Percentiles rank a stretch among this genome's conserved stretches.
Evolutionary conservation across 92 coral and sea anemone genomes (phyloP).

Genomic region (Parazoanthus atlanticus): DNA sequence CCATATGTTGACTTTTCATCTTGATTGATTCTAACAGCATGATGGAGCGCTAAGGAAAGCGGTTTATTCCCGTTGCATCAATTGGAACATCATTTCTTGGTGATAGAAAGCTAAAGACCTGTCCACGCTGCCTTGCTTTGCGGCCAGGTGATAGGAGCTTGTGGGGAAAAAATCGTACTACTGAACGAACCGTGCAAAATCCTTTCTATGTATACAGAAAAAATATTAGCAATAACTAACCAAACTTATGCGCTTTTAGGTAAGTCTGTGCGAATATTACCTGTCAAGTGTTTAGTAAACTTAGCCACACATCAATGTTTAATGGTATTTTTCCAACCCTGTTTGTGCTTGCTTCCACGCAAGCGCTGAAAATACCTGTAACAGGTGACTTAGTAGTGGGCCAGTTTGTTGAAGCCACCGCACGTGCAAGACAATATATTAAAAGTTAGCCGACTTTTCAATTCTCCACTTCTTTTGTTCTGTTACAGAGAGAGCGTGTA

Average conservation of each 20-base stretch:
- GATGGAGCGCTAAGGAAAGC: too few relatives aligned
- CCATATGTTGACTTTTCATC: too few relatives aligned
- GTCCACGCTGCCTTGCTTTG: too few relatives aligned
- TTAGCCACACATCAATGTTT: conserved; percentile 19
- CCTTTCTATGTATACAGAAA: background rate
- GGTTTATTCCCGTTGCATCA: too few relatives aligned
- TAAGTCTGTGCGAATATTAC: background rate
- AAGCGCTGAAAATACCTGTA: conserved; percentile 13
- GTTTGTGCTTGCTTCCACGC: conserved; percentile 9
- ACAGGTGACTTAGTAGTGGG: conserved; percentile 13
- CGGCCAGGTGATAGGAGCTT: too few relatives aligned
- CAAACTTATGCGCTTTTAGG: background rate
- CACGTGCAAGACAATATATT: conserved; percentile 13
- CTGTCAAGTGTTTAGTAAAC: background rate
- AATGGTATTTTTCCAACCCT: conserved; percentile 20
- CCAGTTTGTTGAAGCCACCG: background rate
- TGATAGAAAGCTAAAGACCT: too few relatives aligned
- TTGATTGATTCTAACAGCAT: too few relatives aligned
- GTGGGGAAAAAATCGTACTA: too few relatives aligned
- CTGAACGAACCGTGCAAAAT: too few relatives aligned
- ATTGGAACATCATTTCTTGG: too few relatives aligned
- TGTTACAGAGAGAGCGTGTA: background rate
- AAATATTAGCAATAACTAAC: background rate
- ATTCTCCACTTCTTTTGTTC: conserved; percentile 14
- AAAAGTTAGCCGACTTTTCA: background rate